These are phyloP conservation scores for Oeneis ivallda DNA, from an alignment of 2,888 invertebrate genomes.

Conservation along the genomic window DNA sequence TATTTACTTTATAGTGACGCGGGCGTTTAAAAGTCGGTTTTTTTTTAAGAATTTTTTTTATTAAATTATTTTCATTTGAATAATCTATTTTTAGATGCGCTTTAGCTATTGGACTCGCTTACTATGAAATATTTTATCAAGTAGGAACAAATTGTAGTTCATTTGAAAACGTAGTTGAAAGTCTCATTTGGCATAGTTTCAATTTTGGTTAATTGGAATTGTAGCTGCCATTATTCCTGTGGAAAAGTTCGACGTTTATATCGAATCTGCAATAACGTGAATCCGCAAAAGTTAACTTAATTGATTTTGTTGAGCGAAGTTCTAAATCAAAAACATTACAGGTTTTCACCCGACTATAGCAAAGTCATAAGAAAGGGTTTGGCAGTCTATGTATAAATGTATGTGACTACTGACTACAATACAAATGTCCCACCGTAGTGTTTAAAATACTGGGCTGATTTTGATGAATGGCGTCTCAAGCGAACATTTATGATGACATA, in stretches of 20 bases:
- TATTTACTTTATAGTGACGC: too few species aligned
- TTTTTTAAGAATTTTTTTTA: too few species aligned
- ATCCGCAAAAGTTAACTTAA: background rate
- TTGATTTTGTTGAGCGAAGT: background rate
- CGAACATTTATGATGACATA: too few species aligned
- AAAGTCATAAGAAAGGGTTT: too few species aligned
- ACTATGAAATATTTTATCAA: conserved; percentile 9
- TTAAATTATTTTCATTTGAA: background rate
- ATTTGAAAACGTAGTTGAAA: conserved; percentile 7
- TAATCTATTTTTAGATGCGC: conserved; percentile 12
- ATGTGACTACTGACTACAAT: too few species aligned
- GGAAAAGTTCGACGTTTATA: background rate
- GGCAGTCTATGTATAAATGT: too few species aligned
- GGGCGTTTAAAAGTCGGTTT: too few species aligned
- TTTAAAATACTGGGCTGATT: too few species aligned
- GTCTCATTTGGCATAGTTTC: conserved; percentile 26
- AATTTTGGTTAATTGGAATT: conserved; percentile 25
- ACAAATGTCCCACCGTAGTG: too few species aligned
- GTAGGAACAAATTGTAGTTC: conserved; percentile 1
- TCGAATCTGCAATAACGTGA: background rate
- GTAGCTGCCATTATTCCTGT: background rate
- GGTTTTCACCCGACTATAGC: too few species aligned
- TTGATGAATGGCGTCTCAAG: too few species aligned
- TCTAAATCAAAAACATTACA: too few species aligned
- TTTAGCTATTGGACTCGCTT: background rate